Evolutionary conservation across 2,113 vertebrate genomes (phyloP).

Genomic region (Uria lomvia): DNA sequence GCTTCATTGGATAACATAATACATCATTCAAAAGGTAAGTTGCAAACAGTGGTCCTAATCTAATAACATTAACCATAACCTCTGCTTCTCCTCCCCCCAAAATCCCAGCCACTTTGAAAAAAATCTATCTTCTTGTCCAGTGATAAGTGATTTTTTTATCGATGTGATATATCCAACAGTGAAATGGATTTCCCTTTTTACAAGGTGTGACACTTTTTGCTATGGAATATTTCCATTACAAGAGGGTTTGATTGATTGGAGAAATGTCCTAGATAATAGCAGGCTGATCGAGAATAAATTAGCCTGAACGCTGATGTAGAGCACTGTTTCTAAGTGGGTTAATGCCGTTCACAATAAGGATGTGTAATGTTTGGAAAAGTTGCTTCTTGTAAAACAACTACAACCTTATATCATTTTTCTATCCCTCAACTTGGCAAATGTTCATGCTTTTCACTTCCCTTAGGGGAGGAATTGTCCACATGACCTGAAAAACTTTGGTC

Average conservation of each 20-base stretch:
- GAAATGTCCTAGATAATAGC: not conserved
- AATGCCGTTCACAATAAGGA: not conserved
- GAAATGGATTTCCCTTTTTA: conserved; percentile 53
- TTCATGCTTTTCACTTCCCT: not conserved
- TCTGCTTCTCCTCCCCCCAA: not conserved
- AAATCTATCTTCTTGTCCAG: conserved; percentile 32
- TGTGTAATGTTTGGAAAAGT: not conserved
- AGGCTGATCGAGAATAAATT: not conserved
- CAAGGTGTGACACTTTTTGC: conserved; percentile 11
- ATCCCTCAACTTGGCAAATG: not conserved
- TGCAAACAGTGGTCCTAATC: conserved; percentile 50
- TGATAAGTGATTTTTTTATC: conserved; percentile 34
- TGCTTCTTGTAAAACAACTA: not conserved
- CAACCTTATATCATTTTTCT: not conserved
- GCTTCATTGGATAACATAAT: not conserved
- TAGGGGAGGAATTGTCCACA: not conserved
- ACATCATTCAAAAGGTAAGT: conserved; percentile 39
- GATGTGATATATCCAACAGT: not conserved
- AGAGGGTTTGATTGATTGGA: conserved; percentile 9
- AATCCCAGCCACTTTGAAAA: not conserved
- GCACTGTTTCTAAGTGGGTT: not conserved
- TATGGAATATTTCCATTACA: not conserved
- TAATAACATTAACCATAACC: conserved; percentile 47
- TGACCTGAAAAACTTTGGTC: not conserved
- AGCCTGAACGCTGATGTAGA: not conserved